phyloP scores from a whole-genome alignment of 2,113 vertebrate genomes.

The Sinosuthora webbiana region DNA sequence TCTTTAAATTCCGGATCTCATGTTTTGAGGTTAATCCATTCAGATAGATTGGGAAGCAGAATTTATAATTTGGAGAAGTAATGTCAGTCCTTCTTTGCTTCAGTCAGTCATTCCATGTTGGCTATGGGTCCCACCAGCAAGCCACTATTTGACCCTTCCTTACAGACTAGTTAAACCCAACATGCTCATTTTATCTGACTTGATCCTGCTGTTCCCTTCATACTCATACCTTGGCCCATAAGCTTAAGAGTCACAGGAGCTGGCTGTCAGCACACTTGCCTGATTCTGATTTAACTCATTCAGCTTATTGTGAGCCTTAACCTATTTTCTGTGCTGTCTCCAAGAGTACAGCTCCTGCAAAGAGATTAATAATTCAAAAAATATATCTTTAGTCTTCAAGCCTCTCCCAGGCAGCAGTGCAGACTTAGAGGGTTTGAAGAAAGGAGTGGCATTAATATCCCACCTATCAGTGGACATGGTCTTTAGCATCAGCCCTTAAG shows the following conservation, averaged over 20 bases:
- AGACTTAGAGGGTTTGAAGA: not conserved
- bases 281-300: constrained; percentile 53
- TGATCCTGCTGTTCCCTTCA: not conserved
- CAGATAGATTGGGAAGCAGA: constrained; percentile 53
- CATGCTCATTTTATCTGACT: not conserved
- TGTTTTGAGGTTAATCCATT: constrained; percentile 67
- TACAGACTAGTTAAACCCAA: not conserved
- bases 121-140: not conserved
- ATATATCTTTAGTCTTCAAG: not conserved
- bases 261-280: constrained; percentile 6
- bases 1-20: constrained; percentile 59
- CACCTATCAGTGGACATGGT: not conserved
- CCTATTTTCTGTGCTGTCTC: constrained; percentile 28
- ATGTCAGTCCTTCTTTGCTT: constrained; percentile 45
- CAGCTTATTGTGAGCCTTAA: constrained; percentile 50
- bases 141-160: not conserved
- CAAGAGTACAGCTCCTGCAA: not conserved
- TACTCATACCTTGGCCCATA: not conserved
- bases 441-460: not conserved
- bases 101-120: not conserved
- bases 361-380: constrained; percentile 38
- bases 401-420: not conserved
- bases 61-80: constrained; percentile 50
- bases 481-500: not conserved
- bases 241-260: not conserved